A percentile compares a stretch with the other conserved stretches of the same genome.
Conservation (phyloP, 2,113 vertebrate species). For the Hydropotes inermis region DNA sequence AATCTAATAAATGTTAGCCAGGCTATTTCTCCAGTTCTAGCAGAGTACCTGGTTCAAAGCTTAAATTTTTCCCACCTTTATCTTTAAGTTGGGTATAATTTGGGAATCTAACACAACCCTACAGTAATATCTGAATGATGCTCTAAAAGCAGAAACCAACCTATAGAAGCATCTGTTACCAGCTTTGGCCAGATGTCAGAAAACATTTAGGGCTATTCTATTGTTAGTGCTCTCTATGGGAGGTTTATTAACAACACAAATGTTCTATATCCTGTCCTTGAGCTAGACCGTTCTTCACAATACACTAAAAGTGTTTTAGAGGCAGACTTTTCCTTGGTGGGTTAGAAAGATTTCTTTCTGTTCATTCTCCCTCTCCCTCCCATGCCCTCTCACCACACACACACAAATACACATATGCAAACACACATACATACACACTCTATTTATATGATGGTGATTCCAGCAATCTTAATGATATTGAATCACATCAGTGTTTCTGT, state of each 20-base stretch:
- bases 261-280: conserved; percentile 24
- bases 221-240: conserved; percentile 44
- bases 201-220: conserved; percentile 46
- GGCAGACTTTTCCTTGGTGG: neutral
- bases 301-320: neutral
- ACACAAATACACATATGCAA: neutral
- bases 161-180: conserved; percentile 21
- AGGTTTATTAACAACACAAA: conserved; percentile 48
- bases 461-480: neutral
- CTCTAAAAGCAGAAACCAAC: conserved; percentile 35
- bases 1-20: neutral
- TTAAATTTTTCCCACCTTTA: conserved; percentile 25
- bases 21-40: neutral
- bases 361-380: neutral
- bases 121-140: neutral
- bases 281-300: neutral
- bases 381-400: neutral
- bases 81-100: neutral
- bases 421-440: neutral
- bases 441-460: neutral
- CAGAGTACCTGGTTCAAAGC: neutral
- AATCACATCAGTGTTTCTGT: neutral
- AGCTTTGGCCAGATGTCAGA: conserved; percentile 50
- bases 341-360: neutral
- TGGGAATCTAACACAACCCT: neutral